phyloP scores from a whole-genome alignment of 2,113 vertebrate genomes.

The Triplophysa dalaica region DNA sequence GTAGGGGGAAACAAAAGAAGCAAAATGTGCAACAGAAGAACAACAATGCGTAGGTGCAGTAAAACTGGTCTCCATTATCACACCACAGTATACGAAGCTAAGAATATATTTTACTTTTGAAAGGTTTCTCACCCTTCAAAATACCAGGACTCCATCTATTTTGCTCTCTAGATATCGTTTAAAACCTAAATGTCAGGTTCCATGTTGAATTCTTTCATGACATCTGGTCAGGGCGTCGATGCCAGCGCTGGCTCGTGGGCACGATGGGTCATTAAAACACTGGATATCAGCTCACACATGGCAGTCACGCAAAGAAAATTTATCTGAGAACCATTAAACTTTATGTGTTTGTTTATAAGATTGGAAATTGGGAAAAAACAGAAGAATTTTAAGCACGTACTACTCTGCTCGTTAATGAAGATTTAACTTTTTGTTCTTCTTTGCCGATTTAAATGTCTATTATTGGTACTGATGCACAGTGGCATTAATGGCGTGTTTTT shows the following conservation, averaged over 20 bases:
- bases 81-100: no score
- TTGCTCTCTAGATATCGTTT: not conserved
- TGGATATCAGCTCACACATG: constrained; percentile 12
- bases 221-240: constrained; percentile 17
- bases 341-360: constrained; percentile 60
- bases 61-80: no score
- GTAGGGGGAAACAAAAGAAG: no score
- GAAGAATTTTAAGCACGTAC: constrained; percentile 46
- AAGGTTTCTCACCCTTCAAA: no score
- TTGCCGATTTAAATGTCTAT: constrained; percentile 5
- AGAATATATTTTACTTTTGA: no score
- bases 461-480: not conserved
- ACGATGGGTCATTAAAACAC: constrained; percentile 53
- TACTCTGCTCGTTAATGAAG: constrained; percentile 20
- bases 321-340: constrained; percentile 58
- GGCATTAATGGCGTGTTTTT: constrained; percentile 23
- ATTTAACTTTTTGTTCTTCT: constrained; percentile 1
- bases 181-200: not conserved
- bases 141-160: no score
- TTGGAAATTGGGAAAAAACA: constrained; percentile 42
- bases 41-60: no score
- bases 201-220: not conserved
- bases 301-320: constrained; percentile 34
- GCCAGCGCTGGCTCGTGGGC: not conserved
- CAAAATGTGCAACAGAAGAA: no score